These are phyloP conservation scores for Deilephila elpenor DNA, from an alignment of 2,888 invertebrate genomes.

Conservation along the genomic window DNA sequence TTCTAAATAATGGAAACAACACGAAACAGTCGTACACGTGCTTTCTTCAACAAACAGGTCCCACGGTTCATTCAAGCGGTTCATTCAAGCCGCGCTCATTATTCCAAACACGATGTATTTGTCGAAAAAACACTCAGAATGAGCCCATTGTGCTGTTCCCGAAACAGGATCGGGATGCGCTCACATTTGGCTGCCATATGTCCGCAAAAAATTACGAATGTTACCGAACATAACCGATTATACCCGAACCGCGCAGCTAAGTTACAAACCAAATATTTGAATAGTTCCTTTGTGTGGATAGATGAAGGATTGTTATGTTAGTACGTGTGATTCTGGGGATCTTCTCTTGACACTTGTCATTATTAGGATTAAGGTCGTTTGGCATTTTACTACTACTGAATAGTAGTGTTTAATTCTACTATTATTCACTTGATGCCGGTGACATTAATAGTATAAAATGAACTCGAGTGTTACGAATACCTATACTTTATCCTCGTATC, in stretches of 20 bases:
- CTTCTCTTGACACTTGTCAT: too few species aligned
- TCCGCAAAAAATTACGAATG: slow-evolving; percentile 22
- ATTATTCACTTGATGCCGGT: too few species aligned
- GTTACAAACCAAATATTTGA: slow-evolving; percentile 3
- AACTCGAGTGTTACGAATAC: too few species aligned
- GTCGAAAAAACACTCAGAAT: slow-evolving; percentile 21
- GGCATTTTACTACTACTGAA: too few species aligned
- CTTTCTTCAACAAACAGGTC: slow-evolving; percentile 11
- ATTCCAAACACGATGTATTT: slow-evolving; percentile 18
- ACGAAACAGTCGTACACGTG: slow-evolving; percentile 10
- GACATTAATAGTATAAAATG: too few species aligned
- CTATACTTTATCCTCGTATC: too few species aligned
- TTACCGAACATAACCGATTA: slow-evolving; percentile 6
- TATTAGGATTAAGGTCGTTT: too few species aligned
- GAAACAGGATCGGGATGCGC: slow-evolving; percentile 27
- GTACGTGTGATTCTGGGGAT: neutral
- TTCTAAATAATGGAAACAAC: neutral
- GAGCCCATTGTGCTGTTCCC: slow-evolving; percentile 20
- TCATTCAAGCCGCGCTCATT: slow-evolving; percentile 23
- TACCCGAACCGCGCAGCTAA: neutral
- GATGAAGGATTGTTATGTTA: neutral
- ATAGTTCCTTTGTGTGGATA: neutral
- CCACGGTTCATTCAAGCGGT: slow-evolving; percentile 21
- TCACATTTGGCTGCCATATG: slow-evolving; percentile 27
- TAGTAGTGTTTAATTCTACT: too few species aligned